Base-by-base conservation (phyloP, 2,888 invertebrate genomes). In the Trachelus tabidus region DNA sequence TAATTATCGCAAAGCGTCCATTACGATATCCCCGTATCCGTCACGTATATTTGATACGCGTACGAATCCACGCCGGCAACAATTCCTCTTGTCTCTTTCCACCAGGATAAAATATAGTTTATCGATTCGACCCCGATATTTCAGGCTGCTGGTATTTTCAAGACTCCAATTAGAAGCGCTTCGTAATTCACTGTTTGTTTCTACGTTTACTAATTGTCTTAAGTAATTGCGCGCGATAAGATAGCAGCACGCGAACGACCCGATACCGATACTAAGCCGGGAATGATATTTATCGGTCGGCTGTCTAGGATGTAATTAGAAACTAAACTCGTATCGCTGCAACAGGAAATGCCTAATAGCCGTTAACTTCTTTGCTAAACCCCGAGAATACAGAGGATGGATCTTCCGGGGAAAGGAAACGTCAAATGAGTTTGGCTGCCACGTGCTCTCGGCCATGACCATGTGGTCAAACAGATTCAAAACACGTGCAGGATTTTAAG, bases 301-400 rank as follows among this genome's bases (percentile, higher is more conserved):
- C 74, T 34, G 37, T 34, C 35, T 23, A 23, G 74, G 37, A 35
- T 74, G 74, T 33, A 74, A 74, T 74, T 74, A 33, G 35, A 74
- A 12, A 34, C 74, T 35, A 34, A 30, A 23, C 30, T 30, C n/a
- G 23, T 30, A 34, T 30, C 30, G 74, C 73, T 77, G 75, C 79
- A 81, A 79, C 85, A 85, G 86, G 88, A 88, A 87, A 83, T 79
- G 84, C 85, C 56, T 88, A 87, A 88, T 85, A 86, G 86, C 82
- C 83, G 85, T 83, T 86, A 86, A 85, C 83, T 83, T 84, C 81
- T 81, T 84, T 73, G 78, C 71, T 76, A 77, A 78, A 80, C 79
- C 78, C n/a, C 23, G 69, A 31, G 82, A 33, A 33, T 71, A 83
- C 86, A 87, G 83, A 37, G 69, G 23, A 33, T 71, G 78, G 79